Conservation (phyloP, 2,797 vertebrate genomes). For the Cirrhinus mrigala region DNA sequence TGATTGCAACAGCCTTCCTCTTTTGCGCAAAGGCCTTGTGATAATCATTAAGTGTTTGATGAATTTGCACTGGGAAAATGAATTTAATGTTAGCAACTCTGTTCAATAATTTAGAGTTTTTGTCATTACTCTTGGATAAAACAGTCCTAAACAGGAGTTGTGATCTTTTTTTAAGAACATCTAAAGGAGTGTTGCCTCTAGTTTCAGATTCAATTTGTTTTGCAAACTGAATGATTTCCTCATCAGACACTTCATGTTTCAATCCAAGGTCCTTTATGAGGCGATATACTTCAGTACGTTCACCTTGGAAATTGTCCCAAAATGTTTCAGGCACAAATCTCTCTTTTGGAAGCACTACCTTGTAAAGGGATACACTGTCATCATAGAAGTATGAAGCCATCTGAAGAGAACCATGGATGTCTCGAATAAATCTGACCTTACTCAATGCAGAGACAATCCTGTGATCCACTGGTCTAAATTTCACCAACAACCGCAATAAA, state of each 20-base stretch:
- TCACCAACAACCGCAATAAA: constrained; percentile 70
- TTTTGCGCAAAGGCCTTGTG: constrained; percentile 66
- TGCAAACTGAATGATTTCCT: no score
- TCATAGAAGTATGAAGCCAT: constrained; percentile 75
- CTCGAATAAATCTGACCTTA: constrained; percentile 67
- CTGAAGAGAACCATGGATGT: constrained; percentile 66
- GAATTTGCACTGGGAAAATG: constrained; percentile 70
- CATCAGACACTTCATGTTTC: constrained; percentile 62
- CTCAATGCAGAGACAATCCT: constrained; percentile 65
- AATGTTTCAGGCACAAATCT: constrained; percentile 74
- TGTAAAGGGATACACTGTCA: constrained; percentile 64
- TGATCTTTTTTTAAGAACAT: constrained; percentile 66
- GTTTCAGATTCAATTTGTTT: constrained; percentile 70
- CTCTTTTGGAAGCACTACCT: constrained; percentile 69
- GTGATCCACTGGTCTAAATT: neutral
- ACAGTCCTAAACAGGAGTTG: constrained; percentile 56
- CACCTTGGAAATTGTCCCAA: constrained; percentile 59
- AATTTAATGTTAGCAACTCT: constrained; percentile 74
- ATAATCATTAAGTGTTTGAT: constrained; percentile 64
- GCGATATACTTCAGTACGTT: rapidly evolving
- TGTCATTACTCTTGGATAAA: neutral
- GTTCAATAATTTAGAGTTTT: constrained; percentile 46
- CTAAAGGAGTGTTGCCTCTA: constrained; percentile 26
- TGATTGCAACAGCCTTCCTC: constrained; percentile 68
- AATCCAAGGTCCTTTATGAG: constrained; percentile 73